These are phyloP conservation scores for Lithobius niger DNA, from an alignment of 1,140 invertebrate species.

Conservation along the genomic window DNA sequence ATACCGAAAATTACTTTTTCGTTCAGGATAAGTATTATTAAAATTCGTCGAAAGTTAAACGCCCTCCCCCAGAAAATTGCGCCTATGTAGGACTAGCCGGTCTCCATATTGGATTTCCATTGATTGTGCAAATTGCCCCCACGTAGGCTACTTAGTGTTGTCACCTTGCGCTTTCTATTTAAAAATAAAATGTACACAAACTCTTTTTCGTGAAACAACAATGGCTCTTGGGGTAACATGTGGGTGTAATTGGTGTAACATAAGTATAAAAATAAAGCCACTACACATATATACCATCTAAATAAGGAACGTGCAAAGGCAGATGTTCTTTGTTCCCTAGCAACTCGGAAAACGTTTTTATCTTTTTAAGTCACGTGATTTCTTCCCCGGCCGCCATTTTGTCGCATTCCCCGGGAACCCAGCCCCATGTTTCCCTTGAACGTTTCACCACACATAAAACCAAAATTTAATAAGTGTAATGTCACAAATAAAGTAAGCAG, in stretches of 20 bases:
- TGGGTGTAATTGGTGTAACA: neutral
- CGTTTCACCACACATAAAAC: neutral
- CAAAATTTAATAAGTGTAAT: neutral
- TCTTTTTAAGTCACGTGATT: neutral
- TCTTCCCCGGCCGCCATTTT: neutral
- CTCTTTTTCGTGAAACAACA: neutral
- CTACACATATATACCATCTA: neutral
- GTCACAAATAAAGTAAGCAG: neutral
- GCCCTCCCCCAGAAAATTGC: neutral
- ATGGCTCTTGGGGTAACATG: neutral
- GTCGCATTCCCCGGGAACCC: neutral
- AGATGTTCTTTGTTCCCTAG: conserved; percentile 1
- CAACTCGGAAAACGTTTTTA: neutral
- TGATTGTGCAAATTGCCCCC: neutral
- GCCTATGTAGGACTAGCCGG: neutral
- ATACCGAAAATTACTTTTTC: too few species aligned
- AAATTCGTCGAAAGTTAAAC: neutral
- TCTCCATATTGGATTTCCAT: neutral
- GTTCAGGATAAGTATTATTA: neutral
- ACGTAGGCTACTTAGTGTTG: neutral
- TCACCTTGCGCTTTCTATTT: neutral
- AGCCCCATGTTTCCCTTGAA: neutral
- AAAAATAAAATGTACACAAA: neutral
- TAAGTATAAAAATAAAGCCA: neutral
- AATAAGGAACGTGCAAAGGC: neutral